Conservation (phyloP, 2,888 invertebrate species). For the Sepiola atlantica region DNA sequence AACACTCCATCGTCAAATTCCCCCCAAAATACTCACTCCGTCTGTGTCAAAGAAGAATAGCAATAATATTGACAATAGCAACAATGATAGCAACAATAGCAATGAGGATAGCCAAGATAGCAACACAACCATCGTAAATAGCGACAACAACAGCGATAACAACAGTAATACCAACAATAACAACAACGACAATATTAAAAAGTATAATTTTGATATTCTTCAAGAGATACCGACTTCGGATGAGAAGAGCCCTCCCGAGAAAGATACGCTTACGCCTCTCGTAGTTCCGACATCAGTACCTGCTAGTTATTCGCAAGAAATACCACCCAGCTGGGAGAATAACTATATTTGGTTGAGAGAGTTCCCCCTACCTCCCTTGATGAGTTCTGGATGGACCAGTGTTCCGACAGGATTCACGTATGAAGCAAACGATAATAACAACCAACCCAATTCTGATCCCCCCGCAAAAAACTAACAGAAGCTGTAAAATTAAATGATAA, state of each 20-base stretch:
- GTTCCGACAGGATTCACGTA: neutral
- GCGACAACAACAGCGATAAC: neutral
- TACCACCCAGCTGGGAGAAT: conserved; percentile 45
- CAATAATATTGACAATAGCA: conserved; percentile 24
- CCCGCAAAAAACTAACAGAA: conserved; percentile 41
- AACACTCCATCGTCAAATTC: neutral
- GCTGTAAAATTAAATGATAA: neutral
- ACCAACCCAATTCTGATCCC: neutral
- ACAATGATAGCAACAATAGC: conserved; percentile 7
- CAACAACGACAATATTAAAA: neutral
- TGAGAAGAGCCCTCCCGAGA: neutral
- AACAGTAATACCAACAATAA: neutral
- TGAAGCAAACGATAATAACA: neutral
- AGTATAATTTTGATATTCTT: neutral
- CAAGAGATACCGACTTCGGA: neutral
- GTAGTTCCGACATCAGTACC: conserved; percentile 34
- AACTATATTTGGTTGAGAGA: conserved; percentile 45
- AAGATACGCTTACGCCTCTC: conserved; percentile 34
- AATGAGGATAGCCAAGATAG: neutral
- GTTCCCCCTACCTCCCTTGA: conserved; percentile 25
- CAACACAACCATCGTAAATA: no score
- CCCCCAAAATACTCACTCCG: neutral
- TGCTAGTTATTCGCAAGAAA: conserved; percentile 36
- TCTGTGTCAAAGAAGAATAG: neutral
- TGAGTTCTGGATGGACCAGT: conserved; percentile 45